Evolutionary conservation across 2,113 vertebrate genomes (phyloP).

Genomic region (Spheniscus mendiculus): DNA sequence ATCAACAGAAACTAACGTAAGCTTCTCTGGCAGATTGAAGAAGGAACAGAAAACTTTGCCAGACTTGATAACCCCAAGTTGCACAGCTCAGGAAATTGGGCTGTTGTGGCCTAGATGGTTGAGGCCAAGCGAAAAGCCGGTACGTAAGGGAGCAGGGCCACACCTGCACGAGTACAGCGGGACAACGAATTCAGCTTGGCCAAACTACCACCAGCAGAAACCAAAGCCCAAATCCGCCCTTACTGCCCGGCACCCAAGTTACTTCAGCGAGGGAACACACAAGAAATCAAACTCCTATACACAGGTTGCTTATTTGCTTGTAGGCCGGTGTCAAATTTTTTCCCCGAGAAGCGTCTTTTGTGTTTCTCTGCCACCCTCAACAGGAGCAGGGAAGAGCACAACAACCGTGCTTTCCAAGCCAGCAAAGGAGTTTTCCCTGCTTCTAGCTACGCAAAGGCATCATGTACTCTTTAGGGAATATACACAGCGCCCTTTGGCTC

Average conservation of each 20-base stretch:
- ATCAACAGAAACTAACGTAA: background rate
- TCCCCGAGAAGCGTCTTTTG: background rate
- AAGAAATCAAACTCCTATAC: fast-evolving
- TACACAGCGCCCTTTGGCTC: fast-evolving
- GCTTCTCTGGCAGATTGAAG: background rate
- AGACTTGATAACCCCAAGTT: fast-evolving
- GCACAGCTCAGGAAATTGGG: background rate
- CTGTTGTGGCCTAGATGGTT: fast-evolving
- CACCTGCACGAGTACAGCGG: fast-evolving
- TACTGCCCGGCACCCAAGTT: background rate
- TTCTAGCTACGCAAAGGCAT: background rate
- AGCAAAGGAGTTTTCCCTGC: fast-evolving
- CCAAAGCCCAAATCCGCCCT: background rate
- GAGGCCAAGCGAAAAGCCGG: background rate
- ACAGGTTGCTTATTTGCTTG: background rate
- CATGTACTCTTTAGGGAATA: background rate
- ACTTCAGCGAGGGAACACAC: background rate
- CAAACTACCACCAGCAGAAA: background rate
- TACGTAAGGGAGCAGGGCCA: fast-evolving
- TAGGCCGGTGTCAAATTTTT: background rate
- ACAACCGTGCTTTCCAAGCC: background rate
- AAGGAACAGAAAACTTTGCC: background rate
- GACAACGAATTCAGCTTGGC: background rate
- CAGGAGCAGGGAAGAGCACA: background rate
- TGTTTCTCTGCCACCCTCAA: background rate